These are phyloP conservation scores for Cyphomyrus plagiostoma DNA, from an alignment of 2,113 vertebrate species.

Conservation along the genomic window DNA sequence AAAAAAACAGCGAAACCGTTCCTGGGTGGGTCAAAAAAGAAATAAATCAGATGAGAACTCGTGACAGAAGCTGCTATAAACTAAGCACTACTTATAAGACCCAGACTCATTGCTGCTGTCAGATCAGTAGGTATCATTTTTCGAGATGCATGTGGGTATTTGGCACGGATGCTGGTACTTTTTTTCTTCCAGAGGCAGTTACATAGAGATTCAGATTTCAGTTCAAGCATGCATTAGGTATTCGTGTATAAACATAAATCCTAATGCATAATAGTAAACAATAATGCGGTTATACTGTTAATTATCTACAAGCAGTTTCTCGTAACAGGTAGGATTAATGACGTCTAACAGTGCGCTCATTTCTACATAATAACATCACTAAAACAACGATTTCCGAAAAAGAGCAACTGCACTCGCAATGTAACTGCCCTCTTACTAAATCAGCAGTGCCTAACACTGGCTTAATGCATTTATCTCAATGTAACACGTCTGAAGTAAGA, in stretches of 20 bases:
- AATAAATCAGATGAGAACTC: background rate
- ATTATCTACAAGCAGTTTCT: background rate
- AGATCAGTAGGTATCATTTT: background rate
- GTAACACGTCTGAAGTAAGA: background rate
- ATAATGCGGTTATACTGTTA: background rate
- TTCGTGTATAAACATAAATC: background rate
- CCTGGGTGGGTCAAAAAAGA: background rate
- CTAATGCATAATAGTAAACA: background rate
- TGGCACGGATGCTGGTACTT: background rate
- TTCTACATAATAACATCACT: background rate
- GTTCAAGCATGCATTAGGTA: background rate
- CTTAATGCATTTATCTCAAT: background rate
- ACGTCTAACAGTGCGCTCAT: background rate
- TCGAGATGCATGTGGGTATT: background rate
- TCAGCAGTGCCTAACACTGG: background rate
- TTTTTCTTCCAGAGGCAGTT: background rate
- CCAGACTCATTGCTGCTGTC: background rate
- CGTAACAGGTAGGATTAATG: background rate
- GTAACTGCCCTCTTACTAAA: background rate
- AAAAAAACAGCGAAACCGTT: background rate
- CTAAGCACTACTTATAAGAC: background rate
- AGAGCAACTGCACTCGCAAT: background rate
- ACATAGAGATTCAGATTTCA: background rate
- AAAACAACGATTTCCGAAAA: background rate
- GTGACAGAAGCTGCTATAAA: background rate